phyloP scores from a whole-genome alignment of 2,113 vertebrate genomes.

The Oxyruncus cristatus region DNA sequence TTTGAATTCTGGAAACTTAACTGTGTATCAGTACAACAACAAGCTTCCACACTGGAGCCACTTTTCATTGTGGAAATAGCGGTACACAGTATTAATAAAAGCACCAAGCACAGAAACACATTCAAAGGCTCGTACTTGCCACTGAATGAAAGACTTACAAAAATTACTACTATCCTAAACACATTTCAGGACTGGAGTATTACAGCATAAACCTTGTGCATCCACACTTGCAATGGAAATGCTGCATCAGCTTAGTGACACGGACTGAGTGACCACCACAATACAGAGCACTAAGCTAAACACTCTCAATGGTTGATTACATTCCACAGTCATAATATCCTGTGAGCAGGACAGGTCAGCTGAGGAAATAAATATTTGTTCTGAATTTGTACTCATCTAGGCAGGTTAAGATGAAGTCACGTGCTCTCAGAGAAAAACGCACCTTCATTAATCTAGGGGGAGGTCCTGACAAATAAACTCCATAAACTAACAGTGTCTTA shows the following conservation, averaged over 20 bases:
- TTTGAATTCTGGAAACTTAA: not conserved
- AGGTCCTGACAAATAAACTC: not conserved
- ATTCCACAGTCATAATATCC: not conserved
- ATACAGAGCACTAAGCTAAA: not conserved
- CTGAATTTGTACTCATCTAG: not conserved
- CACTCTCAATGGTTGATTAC: not conserved
- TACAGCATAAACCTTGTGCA: not conserved
- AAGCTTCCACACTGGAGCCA: not conserved
- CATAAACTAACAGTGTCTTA: not conserved
- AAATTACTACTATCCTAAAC: not conserved
- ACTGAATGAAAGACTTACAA: not conserved
- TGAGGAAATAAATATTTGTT: not conserved
- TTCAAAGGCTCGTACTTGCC: not conserved
- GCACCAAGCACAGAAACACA: not conserved
- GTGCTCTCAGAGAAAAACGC: slow-evolving; percentile 3
- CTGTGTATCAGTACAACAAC: not conserved
- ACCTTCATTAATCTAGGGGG: not conserved
- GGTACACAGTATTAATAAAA: not conserved
- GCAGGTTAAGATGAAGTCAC: not conserved
- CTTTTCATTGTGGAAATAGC: not conserved
- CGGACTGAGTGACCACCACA: not conserved
- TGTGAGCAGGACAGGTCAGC: not conserved
- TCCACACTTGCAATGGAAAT: not conserved
- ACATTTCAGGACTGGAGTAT: not conserved
- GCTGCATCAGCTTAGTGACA: not conserved